Evolutionary conservation across 2,797 vertebrate genomes (phyloP).

Genomic region (Threskiornis aethiopicus): DNA sequence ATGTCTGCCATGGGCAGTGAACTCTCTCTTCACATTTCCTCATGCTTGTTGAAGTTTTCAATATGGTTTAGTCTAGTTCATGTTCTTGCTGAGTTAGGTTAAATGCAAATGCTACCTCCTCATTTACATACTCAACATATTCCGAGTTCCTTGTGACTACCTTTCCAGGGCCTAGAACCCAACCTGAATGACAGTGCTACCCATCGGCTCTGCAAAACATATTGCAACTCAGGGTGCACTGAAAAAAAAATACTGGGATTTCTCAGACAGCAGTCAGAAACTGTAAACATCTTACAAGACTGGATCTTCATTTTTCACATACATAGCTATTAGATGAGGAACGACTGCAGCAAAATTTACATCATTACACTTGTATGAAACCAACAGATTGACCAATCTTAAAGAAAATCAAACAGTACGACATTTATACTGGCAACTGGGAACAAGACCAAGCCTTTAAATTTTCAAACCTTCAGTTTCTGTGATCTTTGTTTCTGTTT

Average conservation of each 20-base stretch:
- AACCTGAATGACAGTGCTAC: background rate
- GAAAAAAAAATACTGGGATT: background rate
- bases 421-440: background rate
- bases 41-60: background rate
- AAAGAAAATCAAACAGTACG: background rate
- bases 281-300: background rate
- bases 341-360: background rate
- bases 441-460: background rate
- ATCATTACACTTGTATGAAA: background rate
- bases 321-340: background rate
- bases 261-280: background rate
- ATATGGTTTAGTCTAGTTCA: background rate
- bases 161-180: background rate
- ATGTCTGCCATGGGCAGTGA: background rate
- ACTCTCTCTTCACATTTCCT: background rate
- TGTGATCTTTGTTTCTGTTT: background rate
- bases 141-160: background rate
- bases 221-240: background rate
- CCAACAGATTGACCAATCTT: background rate
- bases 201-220: background rate
- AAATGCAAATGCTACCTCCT: background rate
- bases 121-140: background rate
- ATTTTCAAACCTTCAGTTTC: background rate
- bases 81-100: background rate
- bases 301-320: background rate